These are phyloP conservation scores for Nestor notabilis DNA, from an alignment of 2,113 vertebrate genomes.

Conservation along the genomic window DNA sequence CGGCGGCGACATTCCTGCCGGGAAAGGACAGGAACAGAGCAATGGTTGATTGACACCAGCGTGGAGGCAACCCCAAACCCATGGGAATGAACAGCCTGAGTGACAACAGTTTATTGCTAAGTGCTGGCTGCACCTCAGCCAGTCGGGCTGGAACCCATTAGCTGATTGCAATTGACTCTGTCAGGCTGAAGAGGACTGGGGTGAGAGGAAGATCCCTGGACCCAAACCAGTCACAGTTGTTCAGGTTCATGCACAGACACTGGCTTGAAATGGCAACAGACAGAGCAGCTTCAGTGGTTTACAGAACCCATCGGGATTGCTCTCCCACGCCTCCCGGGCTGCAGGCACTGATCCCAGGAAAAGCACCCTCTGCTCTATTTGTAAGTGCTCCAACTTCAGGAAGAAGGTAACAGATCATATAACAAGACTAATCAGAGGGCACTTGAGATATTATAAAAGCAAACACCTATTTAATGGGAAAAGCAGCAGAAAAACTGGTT, in stretches of 20 bases:
- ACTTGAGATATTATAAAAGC: not conserved
- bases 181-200: not conserved
- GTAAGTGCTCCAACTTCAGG: not conserved
- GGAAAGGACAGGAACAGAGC: not conserved
- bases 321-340: not conserved
- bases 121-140: fast-evolving
- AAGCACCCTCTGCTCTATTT: not conserved
- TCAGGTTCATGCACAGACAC: not conserved
- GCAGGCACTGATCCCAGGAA: not conserved
- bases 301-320: fast-evolving
- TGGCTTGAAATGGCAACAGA: not conserved
- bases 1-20: slow-evolving; percentile 82
- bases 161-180: not conserved
- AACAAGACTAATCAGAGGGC: not conserved
- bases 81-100: fast-evolving
- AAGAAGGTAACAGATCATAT: not conserved
- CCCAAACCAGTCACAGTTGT: not conserved
- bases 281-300: not conserved
- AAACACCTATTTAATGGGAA: not conserved
- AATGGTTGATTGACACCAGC: fast-evolving
- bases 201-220: not conserved
- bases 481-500: slow-evolving; percentile 14
- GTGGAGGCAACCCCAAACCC: fast-evolving
- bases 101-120: not conserved
- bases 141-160: not conserved